Base-by-base conservation (phyloP, 1,140 invertebrate genomes). In the Cotesia chilonis region DNA sequence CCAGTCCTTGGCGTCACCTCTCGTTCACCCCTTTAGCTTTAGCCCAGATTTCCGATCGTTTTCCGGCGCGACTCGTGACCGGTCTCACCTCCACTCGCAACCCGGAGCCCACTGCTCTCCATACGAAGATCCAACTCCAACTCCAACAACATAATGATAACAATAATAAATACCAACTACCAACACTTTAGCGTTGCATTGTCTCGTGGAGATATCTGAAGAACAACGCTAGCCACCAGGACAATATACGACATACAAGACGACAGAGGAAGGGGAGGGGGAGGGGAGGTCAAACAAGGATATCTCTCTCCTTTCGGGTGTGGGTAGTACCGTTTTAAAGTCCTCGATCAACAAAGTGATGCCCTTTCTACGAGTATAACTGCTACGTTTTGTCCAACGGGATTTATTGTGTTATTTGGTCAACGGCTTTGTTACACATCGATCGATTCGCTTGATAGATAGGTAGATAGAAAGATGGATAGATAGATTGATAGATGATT, bases 21-120 rank as follows among this genome's bases (percentile, higher is more conserved):
- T 68, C 35, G 51, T 36, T 68, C 52, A 68, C 66, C 66, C 66
- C 35, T 57, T 59, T 79, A 78, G 76, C 72, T 57, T 59, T 79
- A 78, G 76, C 72, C 76, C 69, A 79, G 74, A 80, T 80, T 77
- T 78, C 59, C 51, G 75, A 73, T 77, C 66, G 41, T 72, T 79
- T 74, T 78, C 47, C n/a, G 65, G 65, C 14, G 59, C 14, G 54
- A 63, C 14, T 80, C 78, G 79, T 80, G 79, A 81, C 75, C 59
- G 71, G 71, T 74, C 70, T 76, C 74, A 55, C 55, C 73, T 77
- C 66, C 76, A 77, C 71, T 75, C 74, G 47, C 72, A 74, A 63
- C 47, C 69, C 64, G 36, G 52, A 57, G 41, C 59, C 28, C 52
- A 65, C 63, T 70, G 52, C 55, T 60, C 28, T 12, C 12, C 70